Conservation (phyloP, 2,888 invertebrate genomes). For the Ectemnius continuus region DNA sequence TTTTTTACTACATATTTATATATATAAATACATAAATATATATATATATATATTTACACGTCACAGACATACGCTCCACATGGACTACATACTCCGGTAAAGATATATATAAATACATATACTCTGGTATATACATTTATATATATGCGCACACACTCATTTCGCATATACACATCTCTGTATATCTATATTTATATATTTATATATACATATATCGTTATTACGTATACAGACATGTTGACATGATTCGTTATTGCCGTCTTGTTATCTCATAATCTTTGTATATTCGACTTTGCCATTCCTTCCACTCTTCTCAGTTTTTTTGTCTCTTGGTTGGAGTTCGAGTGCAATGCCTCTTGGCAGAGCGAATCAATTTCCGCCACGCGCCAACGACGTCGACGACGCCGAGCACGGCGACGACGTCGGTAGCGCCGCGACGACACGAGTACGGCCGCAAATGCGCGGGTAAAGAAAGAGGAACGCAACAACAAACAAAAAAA, state of each 20-base stretch:
- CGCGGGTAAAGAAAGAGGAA: not conserved
- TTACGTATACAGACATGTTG: conserved; percentile 53
- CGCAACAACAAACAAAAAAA: too few species aligned
- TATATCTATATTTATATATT: conserved; percentile 48
- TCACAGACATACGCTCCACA: conserved; percentile 47
- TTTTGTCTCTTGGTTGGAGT: conserved; percentile 42
- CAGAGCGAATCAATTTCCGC: conserved; percentile 48
- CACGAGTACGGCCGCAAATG: conserved; percentile 30
- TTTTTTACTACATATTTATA: conserved; percentile 80
- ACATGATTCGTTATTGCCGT: conserved; percentile 58
- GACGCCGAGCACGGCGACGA: conserved; percentile 5
- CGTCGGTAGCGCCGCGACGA: conserved; percentile 26
- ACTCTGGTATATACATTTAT: conserved; percentile 78
- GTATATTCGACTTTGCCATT: conserved; percentile 63
- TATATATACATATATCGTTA: conserved; percentile 55
- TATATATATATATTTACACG: conserved; percentile 60
- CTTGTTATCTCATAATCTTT: conserved; percentile 61
- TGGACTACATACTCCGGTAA: conserved; percentile 45
- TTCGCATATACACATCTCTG: conserved; percentile 60
- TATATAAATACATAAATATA: conserved; percentile 58
- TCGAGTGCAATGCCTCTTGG: conserved; percentile 67
- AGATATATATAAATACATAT: conserved; percentile 59
- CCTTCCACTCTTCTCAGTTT: not conserved
- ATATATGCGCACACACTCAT: conserved; percentile 78
- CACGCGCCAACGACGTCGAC: conserved; percentile 17